Evolutionary conservation across 2,888 invertebrate species (phyloP).

Genomic region (Hipparchia semele): DNA sequence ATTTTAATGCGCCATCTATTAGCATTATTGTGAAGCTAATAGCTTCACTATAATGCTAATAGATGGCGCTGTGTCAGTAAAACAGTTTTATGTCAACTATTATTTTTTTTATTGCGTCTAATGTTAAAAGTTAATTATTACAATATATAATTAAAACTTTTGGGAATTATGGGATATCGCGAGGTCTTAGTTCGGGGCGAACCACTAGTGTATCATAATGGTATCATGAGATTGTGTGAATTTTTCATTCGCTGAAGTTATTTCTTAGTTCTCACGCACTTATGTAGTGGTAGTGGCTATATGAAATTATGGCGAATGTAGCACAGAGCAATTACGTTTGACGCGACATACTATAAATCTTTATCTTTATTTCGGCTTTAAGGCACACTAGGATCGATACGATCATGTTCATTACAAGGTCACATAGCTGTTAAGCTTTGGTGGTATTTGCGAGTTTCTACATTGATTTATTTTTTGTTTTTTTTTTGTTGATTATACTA

Average conservation of each 20-base stretch:
- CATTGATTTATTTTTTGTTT: neutral
- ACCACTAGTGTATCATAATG: too few species aligned
- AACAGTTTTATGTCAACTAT: too few species aligned
- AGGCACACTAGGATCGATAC: neutral
- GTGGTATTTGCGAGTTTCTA: neutral
- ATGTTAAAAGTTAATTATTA: too few species aligned
- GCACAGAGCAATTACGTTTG: neutral
- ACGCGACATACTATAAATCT: neutral
- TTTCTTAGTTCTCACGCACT: conserved; percentile 10
- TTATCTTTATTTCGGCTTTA: neutral
- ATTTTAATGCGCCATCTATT: too few species aligned
- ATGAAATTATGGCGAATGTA: neutral
- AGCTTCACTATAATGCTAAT: too few species aligned
- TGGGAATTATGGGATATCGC: too few species aligned
- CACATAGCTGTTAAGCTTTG: neutral
- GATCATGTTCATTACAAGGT: neutral
- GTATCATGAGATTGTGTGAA: neutral
- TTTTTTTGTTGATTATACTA: too few species aligned
- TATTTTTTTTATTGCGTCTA: too few species aligned
- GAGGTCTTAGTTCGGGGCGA: too few species aligned
- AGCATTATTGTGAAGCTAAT: too few species aligned
- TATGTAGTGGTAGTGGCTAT: neutral
- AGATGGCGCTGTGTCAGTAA: too few species aligned
- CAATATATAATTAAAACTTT: too few species aligned
- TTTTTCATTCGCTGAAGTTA: conserved; percentile 2